Conservation (phyloP, 2,888 invertebrate species). For the Exocentrus adspersus region DNA sequence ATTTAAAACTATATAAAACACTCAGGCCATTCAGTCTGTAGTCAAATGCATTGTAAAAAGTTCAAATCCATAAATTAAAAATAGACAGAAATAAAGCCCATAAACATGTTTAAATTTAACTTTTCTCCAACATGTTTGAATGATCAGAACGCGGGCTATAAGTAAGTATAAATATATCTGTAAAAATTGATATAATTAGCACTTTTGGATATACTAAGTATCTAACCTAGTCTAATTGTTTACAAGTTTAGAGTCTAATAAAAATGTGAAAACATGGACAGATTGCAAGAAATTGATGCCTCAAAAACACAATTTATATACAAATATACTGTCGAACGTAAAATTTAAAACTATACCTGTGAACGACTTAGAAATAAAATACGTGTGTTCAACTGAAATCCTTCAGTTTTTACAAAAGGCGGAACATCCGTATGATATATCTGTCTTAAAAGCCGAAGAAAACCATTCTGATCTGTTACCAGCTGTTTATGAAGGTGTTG, state of each 20-base stretch:
- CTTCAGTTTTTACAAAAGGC: conserved; percentile 52
- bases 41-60: too few relatives aligned
- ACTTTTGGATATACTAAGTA: not conserved
- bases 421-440: conserved; percentile 56
- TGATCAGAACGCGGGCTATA: conserved; percentile 12
- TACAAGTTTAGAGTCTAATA: conserved; percentile 23
- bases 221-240: conserved; percentile 30
- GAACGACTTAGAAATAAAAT: conserved; percentile 62
- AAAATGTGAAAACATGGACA: conserved; percentile 30
- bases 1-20: too few relatives aligned
- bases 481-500: conserved; percentile 81
- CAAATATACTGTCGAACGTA: conserved; percentile 35
- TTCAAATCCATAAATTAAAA: too few relatives aligned
- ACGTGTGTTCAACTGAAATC: conserved; percentile 63
- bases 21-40: too few relatives aligned
- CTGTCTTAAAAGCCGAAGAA: conserved; percentile 68
- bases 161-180: conserved; percentile 25
- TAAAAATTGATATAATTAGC: not conserved
- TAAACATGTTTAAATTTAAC: conserved; percentile 47
- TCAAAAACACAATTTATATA: conserved; percentile 28
- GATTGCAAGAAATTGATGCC: conserved; percentile 37
- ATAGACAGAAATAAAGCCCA: too few relatives aligned
- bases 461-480: conserved; percentile 79
- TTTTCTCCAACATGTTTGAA: conserved; percentile 44
- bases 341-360: conserved; percentile 29